phyloP scores from a whole-genome alignment of 2,113 vertebrate species.

The Columba janthina region DNA sequence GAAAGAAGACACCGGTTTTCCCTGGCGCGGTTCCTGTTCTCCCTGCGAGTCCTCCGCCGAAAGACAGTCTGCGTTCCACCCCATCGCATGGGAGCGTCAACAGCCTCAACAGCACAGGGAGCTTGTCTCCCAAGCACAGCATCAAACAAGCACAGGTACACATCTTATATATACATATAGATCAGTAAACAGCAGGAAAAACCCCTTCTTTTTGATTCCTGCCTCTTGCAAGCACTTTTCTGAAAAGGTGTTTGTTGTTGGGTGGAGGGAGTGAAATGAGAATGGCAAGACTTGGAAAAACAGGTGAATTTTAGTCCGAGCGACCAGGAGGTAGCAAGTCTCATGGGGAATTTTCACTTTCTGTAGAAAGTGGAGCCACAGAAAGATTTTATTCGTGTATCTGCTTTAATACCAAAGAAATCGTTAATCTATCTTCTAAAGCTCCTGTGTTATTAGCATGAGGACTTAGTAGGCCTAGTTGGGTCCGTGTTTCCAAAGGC shows the following conservation, averaged over 20 bases:
- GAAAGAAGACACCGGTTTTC: constrained; percentile 86
- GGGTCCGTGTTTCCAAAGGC: not conserved
- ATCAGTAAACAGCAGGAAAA: not conserved
- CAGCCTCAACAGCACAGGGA: constrained; percentile 90
- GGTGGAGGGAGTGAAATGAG: not conserved
- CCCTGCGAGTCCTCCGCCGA: constrained; percentile 90
- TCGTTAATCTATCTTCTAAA: not conserved
- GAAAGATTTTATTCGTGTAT: not conserved
- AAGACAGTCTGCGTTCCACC: constrained; percentile 92
- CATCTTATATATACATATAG: not conserved
- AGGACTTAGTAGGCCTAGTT: not conserved
- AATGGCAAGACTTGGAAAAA: not conserved
- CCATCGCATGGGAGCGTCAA: constrained; percentile 93
- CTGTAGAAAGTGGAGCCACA: not conserved
- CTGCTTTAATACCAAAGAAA: not conserved
- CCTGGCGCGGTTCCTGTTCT: constrained; percentile 83
- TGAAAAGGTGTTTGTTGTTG: not conserved
- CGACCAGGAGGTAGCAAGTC: not conserved
- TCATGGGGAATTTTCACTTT: not conserved
- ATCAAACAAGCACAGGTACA: constrained; percentile 87
- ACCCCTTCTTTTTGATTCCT: not conserved
- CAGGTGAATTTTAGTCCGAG: not conserved
- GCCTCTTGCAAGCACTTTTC: not conserved
- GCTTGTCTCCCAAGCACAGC: constrained; percentile 92
- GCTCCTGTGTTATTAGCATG: not conserved